These are phyloP conservation scores for Drosophila elegans DNA, from an alignment of 1,140 invertebrate genomes.

Conservation along the genomic window DNA sequence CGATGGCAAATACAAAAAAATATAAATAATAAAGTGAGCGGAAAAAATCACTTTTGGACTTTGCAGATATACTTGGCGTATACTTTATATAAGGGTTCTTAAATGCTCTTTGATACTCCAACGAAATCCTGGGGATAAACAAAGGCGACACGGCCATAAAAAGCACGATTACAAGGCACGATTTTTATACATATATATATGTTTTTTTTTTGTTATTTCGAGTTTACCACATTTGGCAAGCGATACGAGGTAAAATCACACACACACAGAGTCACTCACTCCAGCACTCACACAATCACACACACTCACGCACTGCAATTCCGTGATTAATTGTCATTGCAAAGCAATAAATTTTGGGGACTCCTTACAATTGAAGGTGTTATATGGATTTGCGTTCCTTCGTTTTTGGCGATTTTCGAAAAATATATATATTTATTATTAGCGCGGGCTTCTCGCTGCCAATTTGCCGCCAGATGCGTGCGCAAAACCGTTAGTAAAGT, in stretches of 20 bases:
- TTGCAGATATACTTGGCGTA: constrained; percentile 43
- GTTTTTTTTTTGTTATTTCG: constrained; percentile 63
- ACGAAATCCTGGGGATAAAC: constrained; percentile 36
- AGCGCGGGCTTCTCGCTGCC: constrained; percentile 64
- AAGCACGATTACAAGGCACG: constrained; percentile 68
- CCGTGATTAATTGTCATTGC: constrained; percentile 48
- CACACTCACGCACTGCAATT: constrained; percentile 65
- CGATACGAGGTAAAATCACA: constrained; percentile 53
- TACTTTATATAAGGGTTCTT: constrained; percentile 30
- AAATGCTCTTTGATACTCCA: constrained; percentile 1
- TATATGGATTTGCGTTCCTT: constrained; percentile 51
- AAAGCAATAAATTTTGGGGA: constrained; percentile 37
- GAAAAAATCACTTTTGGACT: constrained; percentile 52
- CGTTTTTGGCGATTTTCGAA: constrained; percentile 27
- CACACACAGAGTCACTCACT: constrained; percentile 40
- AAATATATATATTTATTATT: constrained; percentile 63
- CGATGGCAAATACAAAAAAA: constrained; percentile 71
- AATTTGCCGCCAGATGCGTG: constrained; percentile 55
- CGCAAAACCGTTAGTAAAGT: constrained; percentile 60
- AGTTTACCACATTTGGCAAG: constrained; percentile 79
- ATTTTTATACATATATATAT: constrained; percentile 4
- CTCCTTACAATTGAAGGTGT: constrained; percentile 67
- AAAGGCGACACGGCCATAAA: constrained; percentile 68
- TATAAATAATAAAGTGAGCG: constrained; percentile 70
- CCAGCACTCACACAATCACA: constrained; percentile 42